phyloP scores from a whole-genome alignment of 2,113 vertebrate genomes.

The Etia nguti region DNA sequence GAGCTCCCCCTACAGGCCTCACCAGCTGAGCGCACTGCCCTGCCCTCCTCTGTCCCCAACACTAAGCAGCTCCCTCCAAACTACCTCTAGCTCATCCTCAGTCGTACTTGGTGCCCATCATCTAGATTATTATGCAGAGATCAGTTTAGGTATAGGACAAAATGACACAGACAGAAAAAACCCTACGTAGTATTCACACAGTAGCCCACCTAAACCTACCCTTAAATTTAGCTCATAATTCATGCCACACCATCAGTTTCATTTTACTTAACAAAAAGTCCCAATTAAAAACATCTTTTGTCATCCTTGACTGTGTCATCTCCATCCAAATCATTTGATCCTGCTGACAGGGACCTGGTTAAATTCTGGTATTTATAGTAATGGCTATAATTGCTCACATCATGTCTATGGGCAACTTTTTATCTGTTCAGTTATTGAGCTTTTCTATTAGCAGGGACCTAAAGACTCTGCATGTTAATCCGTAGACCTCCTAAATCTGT shows the following conservation, averaged over 20 bases:
- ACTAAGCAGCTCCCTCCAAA: not conserved
- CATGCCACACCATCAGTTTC: accelerated
- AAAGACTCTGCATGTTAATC: not conserved
- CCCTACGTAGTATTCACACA: not conserved
- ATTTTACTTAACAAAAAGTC: not conserved
- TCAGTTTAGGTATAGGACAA: not conserved
- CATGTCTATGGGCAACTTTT: not conserved
- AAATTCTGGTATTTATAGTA: not conserved
- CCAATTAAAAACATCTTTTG: not conserved
- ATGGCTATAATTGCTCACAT: not conserved
- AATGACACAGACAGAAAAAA: accelerated
- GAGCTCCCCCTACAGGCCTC: not conserved
- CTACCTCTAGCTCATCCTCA: not conserved
- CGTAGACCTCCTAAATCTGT: not conserved
- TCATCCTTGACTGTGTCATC: not conserved
- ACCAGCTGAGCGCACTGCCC: not conserved
- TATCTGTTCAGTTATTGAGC: not conserved
- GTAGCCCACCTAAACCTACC: not conserved
- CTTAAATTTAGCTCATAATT: not conserved
- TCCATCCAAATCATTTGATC: not conserved
- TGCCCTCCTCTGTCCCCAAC: not conserved
- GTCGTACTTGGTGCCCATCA: not conserved
- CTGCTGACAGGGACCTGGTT: not conserved
- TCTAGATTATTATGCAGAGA: not conserved
- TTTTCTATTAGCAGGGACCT: not conserved